Evolutionary conservation across 2,113 vertebrate species (phyloP).

Genomic region (Lynx canadensis): DNA sequence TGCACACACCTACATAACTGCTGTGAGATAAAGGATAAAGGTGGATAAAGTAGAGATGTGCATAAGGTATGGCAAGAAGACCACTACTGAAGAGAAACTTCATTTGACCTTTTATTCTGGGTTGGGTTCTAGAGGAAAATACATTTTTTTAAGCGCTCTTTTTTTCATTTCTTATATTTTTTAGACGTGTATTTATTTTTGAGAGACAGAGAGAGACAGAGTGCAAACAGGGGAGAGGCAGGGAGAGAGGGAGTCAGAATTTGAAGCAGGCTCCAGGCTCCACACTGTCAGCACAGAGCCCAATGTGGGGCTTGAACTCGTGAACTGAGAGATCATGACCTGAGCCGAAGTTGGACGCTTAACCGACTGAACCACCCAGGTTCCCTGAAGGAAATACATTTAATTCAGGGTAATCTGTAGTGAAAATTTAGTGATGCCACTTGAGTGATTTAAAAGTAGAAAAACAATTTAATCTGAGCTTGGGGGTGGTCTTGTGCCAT

Average conservation of each 20-base stretch:
- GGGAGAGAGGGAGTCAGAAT: too few species aligned
- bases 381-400: neutral
- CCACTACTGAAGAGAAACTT: accelerated
- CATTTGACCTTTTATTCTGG: neutral
- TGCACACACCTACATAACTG: neutral
- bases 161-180: too few species aligned
- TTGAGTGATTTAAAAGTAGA: constrained; percentile 25
- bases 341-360: too few species aligned
- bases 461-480: neutral
- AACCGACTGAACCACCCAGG: too few species aligned
- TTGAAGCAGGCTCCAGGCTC: too few species aligned
- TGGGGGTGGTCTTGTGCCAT: neutral
- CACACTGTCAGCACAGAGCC: too few species aligned
- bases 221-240: too few species aligned
- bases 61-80: accelerated
- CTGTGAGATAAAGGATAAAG: neutral
- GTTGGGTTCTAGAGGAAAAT: neutral
- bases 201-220: too few species aligned
- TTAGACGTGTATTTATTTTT: too few species aligned
- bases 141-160: neutral
- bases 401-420: neutral
- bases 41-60: neutral
- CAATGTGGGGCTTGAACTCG: too few species aligned
- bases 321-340: too few species aligned
- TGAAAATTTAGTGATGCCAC: neutral